These are phyloP conservation scores for Odontocolon sp. DNA, from an alignment of 2,888 invertebrate species.

Conservation along the genomic window DNA sequence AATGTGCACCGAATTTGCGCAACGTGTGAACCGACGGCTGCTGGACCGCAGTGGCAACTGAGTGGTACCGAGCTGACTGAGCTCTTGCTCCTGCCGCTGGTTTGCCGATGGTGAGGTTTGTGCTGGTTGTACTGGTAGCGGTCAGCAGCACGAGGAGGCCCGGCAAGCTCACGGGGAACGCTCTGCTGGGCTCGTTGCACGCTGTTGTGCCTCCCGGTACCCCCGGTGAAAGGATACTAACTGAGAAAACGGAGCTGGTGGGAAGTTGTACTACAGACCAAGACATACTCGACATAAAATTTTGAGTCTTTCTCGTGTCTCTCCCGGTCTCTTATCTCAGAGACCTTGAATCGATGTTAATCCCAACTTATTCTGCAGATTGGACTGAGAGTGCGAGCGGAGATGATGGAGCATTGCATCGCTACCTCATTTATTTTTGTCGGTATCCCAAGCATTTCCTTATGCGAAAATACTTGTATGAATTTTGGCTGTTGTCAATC, in stretches of 20 bases:
- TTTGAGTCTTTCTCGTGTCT: too few relatives aligned
- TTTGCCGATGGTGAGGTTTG: constrained; percentile 58
- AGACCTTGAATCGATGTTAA: too few relatives aligned
- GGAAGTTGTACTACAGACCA: constrained; percentile 24
- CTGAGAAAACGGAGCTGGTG: constrained; percentile 26
- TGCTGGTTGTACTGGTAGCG: constrained; percentile 54
- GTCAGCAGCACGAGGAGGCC: constrained; percentile 57
- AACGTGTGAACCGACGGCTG: constrained; percentile 59
- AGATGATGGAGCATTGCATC: too few relatives aligned
- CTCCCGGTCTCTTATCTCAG: too few relatives aligned
- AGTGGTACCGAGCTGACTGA: constrained; percentile 62
- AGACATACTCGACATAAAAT: too few relatives aligned
- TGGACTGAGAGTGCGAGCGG: too few relatives aligned
- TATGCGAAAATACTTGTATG: too few relatives aligned
- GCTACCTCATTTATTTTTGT: too few relatives aligned
- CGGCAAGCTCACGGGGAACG: constrained; percentile 40
- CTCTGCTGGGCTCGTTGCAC: constrained; percentile 52
- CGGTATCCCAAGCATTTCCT: too few relatives aligned
- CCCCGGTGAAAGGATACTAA: constrained; percentile 59
- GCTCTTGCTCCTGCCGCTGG: constrained; percentile 61
- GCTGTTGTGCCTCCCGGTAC: constrained; percentile 25
- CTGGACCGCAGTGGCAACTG: constrained; percentile 72
- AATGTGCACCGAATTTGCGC: background rate
- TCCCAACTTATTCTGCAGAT: too few relatives aligned
- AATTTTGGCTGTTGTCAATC: too few relatives aligned